A percentile compares a stretch with the other conserved stretches of the same genome.
Conservation (phyloP, 2,888 invertebrate species). For the Cactoblastis cactorum region DNA sequence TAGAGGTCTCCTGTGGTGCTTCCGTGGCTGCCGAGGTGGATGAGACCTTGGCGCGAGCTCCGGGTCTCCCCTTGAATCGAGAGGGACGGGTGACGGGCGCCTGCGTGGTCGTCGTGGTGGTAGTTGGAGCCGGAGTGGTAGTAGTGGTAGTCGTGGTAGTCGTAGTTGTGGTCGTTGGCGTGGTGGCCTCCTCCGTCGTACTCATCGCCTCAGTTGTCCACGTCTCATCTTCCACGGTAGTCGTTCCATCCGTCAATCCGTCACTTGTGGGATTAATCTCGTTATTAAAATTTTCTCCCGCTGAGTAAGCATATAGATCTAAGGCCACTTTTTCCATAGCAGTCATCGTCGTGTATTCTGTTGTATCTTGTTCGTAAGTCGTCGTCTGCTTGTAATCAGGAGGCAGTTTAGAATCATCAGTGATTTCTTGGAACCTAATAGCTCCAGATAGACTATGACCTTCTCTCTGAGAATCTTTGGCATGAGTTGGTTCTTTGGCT, state of each 20-base stretch:
- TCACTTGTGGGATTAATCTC: slow-evolving; percentile 67
- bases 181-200: slow-evolving; percentile 71
- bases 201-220: slow-evolving; percentile 68
- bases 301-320: slow-evolving; percentile 89
- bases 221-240: slow-evolving; percentile 53
- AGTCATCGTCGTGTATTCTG: slow-evolving; percentile 83
- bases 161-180: slow-evolving; percentile 77
- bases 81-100: slow-evolving; percentile 64
- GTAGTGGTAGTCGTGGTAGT: slow-evolving; percentile 80
- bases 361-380: slow-evolving; percentile 66
- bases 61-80: slow-evolving; percentile 62
- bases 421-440: slow-evolving; percentile 60
- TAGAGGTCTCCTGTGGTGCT: slow-evolving; percentile 63
- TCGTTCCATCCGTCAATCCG: slow-evolving; percentile 56
- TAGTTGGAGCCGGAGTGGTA: slow-evolving; percentile 71
- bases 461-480: slow-evolving; percentile 56
- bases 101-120: slow-evolving; percentile 68
- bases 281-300: slow-evolving; percentile 81
- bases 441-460: slow-evolving; percentile 62
- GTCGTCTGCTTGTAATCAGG: slow-evolving; percentile 63
- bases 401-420: slow-evolving; percentile 66
- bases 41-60: slow-evolving; percentile 67
- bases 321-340: slow-evolving; percentile 90
- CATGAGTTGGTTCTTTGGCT: slow-evolving; percentile 45
- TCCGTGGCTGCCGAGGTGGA: slow-evolving; percentile 63